phyloP scores from a whole-genome alignment of 2,113 vertebrate species.

The Tragelaphus imberbis region DNA sequence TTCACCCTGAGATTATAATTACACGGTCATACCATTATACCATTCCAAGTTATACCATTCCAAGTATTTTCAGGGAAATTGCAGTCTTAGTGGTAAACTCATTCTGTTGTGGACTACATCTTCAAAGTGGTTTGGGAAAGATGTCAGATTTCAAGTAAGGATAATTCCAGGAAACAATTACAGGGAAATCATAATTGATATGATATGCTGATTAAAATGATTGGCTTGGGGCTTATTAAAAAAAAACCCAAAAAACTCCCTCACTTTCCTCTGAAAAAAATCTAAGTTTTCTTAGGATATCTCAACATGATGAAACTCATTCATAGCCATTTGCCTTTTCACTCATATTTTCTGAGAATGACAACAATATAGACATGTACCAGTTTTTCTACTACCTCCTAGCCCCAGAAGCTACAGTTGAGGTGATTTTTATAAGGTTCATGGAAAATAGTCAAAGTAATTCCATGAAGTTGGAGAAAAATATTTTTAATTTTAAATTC shows the following conservation, averaged over 20 bases:
- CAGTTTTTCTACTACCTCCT: not conserved
- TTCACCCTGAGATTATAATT: conserved; percentile 54
- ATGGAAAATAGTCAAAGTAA: not conserved
- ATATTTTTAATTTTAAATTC: not conserved
- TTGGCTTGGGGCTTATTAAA: not conserved
- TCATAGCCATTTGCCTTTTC: not conserved
- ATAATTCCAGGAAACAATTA: not conserved
- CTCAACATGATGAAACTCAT: not conserved
- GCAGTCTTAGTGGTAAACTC: not conserved
- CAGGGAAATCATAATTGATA: not conserved
- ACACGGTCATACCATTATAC: not conserved
- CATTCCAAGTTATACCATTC: conserved; percentile 12
- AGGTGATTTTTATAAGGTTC: not conserved
- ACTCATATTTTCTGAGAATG: not conserved
- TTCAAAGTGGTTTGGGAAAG: not conserved
- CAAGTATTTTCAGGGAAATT: conserved; percentile 52
- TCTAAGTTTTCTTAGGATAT: not conserved
- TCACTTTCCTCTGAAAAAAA: not conserved
- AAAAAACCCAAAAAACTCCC: not conserved
- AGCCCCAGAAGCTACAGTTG: not conserved
- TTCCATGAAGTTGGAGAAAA: not conserved
- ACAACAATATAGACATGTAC: not conserved
- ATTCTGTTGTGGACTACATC: not conserved
- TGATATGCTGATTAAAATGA: not conserved
- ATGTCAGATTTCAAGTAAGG: not conserved